phyloP scores from a whole-genome alignment of 1,140 invertebrate genomes.

The Sitodiplosis mosellana region DNA sequence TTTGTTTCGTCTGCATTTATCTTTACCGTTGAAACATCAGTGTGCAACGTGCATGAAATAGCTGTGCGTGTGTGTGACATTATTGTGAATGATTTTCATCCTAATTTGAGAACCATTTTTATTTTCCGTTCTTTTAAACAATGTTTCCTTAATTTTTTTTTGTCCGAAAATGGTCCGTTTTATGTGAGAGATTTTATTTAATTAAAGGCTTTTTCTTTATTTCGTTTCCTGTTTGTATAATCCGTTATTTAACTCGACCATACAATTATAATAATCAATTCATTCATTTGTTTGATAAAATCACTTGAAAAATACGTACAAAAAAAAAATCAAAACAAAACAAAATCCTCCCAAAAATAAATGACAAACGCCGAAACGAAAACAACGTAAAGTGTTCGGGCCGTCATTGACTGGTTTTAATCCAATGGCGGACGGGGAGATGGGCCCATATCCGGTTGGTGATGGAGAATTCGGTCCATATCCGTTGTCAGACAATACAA shows the following conservation, averaged over 20 bases:
- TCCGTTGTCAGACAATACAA: conserved; percentile 25
- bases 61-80: no score
- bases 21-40: background rate
- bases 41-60: no score
- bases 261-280: background rate
- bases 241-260: no score
- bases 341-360: background rate
- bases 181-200: no score
- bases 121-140: no score
- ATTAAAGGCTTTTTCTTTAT: no score
- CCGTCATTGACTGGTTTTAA: background rate
- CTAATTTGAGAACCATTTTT: no score
- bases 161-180: no score
- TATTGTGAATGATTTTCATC: no score
- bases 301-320: background rate
- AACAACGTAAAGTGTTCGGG: background rate
- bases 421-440: no score
- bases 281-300: background rate
- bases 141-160: no score
- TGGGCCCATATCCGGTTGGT: conserved; percentile 15
- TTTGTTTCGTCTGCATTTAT: background rate
- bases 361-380: background rate
- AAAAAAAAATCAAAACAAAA: background rate
- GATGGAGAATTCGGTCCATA: conserved; percentile 27
- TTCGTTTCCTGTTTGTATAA: no score